Evolutionary conservation across 2,797 vertebrate genomes (phyloP).

Genomic region (Anolis apletophallus): DNA sequence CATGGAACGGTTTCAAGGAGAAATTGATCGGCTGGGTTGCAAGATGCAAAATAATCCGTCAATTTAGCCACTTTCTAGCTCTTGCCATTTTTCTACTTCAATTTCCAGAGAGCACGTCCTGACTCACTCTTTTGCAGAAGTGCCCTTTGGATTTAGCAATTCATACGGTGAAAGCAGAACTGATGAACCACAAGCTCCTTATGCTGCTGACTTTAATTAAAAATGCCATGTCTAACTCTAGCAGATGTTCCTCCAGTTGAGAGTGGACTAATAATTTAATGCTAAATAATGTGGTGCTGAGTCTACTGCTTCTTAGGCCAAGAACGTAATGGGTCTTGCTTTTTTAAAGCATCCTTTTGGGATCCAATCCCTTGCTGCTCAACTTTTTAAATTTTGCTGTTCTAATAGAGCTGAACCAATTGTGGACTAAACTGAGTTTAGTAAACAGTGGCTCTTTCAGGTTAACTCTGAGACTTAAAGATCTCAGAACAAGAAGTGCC

Average conservation of each 20-base stretch:
- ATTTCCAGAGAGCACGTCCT: slow-evolving; percentile 36
- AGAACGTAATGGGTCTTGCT: slow-evolving; percentile 30
- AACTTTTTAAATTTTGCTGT: slow-evolving; percentile 13
- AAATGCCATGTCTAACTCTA: slow-evolving; percentile 68
- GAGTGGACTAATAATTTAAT: slow-evolving; percentile 51
- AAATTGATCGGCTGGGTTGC: background rate
- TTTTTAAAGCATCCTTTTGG: slow-evolving; percentile 43
- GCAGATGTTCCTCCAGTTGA: slow-evolving; percentile 63
- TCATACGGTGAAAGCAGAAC: slow-evolving; percentile 27
- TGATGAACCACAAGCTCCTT: slow-evolving; percentile 59
- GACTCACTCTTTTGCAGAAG: slow-evolving; percentile 45
- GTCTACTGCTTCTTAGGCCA: slow-evolving; percentile 51
- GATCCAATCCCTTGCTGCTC: slow-evolving; percentile 39
- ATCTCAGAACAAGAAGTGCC: background rate
- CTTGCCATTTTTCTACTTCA: background rate
- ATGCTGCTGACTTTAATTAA: slow-evolving; percentile 70
- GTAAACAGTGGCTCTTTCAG: background rate
- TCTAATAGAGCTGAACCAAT: slow-evolving; percentile 31
- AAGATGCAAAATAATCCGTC: slow-evolving; percentile 48
- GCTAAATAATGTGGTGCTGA: slow-evolving; percentile 39
- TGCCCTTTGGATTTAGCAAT: slow-evolving; percentile 64
- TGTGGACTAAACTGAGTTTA: background rate
- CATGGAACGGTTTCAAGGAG: slow-evolving; percentile 1
- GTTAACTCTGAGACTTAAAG: rapidly evolving
- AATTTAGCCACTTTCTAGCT: background rate